Evolutionary conservation across 2,888 invertebrate species (phyloP), one percentile per base, ranked within the genome.

Genomic region (Eremobia ochroleuca): DNA sequence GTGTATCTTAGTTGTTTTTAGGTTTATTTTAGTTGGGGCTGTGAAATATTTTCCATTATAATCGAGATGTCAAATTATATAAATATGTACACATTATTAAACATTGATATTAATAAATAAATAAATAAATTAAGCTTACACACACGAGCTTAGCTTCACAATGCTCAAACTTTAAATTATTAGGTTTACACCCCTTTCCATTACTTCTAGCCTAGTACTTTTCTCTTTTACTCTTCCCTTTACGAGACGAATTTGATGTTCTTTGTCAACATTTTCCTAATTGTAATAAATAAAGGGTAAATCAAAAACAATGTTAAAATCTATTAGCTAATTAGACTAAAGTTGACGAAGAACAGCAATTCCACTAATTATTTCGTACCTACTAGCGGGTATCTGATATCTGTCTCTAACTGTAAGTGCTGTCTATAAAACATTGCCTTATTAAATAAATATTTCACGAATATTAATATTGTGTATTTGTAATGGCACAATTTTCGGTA

Each of bases 361-460:
- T 79, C 78, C n/a, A 69, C 40, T 68, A 76, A 82, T 85, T 77
- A 83, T 86, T 82, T 89, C 85, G 83, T 90, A 82, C 88, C 88
- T 90, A 79, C 77, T 88, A 81, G 72, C 80, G 84, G 83, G 77
- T 88, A 89, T 90, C 78, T 90, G 87, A 86, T 87, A 88, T 87
- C 78, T 82, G 83, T 82, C 82, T 87, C 77, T 91, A 86, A 88
- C 81, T 89, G 66, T 92, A 93, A 93, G 92, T 91, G 95, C 95
- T 95, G 94, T 95, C 92, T 95, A 92, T 94, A 94, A 92, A 93
- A 92, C 90, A 94, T 92, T 95, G 95, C 95, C 95, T 95, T 95
- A 95, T 93, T 93, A 94, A 91, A 90, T 91, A 92, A 90, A 91
- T 88, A 87, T 87, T 89, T 93, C 87, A 88, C 84, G 86, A 91